Evolutionary conservation across 2,888 invertebrate species (phyloP), one percentile per base, ranked within the genome.

Genomic region (Fissipunctia ypsillon): DNA sequence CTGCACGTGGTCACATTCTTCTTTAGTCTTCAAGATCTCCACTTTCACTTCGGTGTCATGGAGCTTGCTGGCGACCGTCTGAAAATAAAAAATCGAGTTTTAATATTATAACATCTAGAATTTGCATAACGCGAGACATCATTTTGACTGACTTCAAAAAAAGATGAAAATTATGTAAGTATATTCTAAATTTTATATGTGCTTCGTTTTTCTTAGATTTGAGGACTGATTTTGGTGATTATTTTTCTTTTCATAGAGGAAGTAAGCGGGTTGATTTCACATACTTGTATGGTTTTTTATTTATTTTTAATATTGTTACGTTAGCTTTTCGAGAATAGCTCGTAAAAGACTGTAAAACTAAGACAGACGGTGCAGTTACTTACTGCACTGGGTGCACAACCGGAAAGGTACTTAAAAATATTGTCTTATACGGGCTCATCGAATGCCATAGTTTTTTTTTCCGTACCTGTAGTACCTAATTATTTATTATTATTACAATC

Each of bases 21-120:
- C 98, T 91, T 98, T 98, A 2, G 98, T 97, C 95, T 98, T 98
- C 84, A 99, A 95, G 78, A 99, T 98, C 90, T 98, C 97, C 87
- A 99, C 99, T 90, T 99, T 98, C 31, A 99, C 99, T 91, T 99
- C 99, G 0, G 98, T 98, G 84, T 98, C 98, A 92, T 99, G 99
- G 43, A 99, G 97, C 91, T 99, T 98, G 88, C 98, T 98, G 56
- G 99, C 99, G 45, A 99, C 99, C 10, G 99, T 99, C 98, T 99
- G 66, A 2, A 77, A 76, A n/a, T n/a, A n/a, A 0, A 38, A 0
- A 45, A 31, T 6, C n/a, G 2, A 52, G 10, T 31, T 45, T 43
- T 14, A 43, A 22, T 43, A 28, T 28, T 22, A n/a, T n/a, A 63
- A n/a, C 5, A 0, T 28, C 22, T 45, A 9, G 14, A 45, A 63